Base-by-base conservation (phyloP, 2,797 vertebrate species). In the Acestrorhynchus altus region DNA sequence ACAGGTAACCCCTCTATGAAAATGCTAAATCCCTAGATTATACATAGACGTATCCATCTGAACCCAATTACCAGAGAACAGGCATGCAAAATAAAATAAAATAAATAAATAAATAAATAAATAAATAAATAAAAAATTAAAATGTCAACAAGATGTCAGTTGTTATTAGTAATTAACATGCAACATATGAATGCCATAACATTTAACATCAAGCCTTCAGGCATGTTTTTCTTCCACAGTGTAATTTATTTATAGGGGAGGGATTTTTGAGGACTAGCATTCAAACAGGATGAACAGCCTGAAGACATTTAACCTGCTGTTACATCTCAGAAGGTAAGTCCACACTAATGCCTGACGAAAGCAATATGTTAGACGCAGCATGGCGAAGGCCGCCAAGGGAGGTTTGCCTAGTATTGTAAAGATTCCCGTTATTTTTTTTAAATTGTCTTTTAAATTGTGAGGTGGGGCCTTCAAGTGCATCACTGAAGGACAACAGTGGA, bases 171-270 rank as follows among this genome's bases (percentile, higher is more conserved):
- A 70, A 57, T 70, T 26, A 42, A 39, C 9, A 1, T n/a, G 67
- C 40, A 63, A 68, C 15, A 26, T 49, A 49, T 57, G 63, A 72
- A 26, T 9, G 20, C 15, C 22, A 60, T 9, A 60, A 52, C 1
- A 54, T 9, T 18, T 39, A 28, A 40, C 26, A 47, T 31, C 61
- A 28, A 31, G 26, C 52, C 16, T 42, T 8, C 42, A 67, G 46
- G 20, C 18, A 39, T 60, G 63, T 24, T 56, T 78, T 40, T 56
- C 72, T 40, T 63, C 12, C 26, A 40, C 42, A 46, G 46, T 46
- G 12, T 46, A 65, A 65, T 65, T 44, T 65, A 44, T 61, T 61
- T 46, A 74, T 28, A 15, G 24, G 46, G 12, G 49, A 2, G 15
- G 22, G 44, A 40, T 42, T 7, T 61, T 60, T 49, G 22, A 66